Evolutionary conservation across 2,888 invertebrate genomes (phyloP).

Genomic region (Caenorhabditis panamensis): DNA sequence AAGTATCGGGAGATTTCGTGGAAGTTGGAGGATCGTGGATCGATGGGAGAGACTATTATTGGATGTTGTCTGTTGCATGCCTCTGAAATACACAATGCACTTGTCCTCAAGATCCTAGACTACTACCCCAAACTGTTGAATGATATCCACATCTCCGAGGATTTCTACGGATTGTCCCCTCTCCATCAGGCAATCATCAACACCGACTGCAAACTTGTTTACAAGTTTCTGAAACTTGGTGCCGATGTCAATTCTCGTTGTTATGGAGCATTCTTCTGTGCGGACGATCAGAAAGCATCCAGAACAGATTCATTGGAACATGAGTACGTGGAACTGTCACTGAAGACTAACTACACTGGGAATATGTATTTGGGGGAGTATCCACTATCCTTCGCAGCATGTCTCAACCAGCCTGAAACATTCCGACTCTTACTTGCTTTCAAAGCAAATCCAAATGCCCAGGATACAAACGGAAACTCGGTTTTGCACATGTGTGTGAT

Average conservation of each 20-base stretch:
- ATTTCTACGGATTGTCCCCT: constrained; percentile 76
- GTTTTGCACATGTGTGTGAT: constrained; percentile 96
- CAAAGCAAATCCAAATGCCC: constrained; percentile 90
- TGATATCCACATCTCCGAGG: constrained; percentile 77
- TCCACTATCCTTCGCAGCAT: constrained; percentile 95
- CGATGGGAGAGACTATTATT: constrained; percentile 91
- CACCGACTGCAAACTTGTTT: constrained; percentile 97
- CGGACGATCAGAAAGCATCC: constrained; percentile 89
- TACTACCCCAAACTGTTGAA: constrained; percentile 95
- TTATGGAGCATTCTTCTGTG: constrained; percentile 94
- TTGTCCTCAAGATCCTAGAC: constrained; percentile 91
- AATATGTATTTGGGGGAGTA: constrained; percentile 99
- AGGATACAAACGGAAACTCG: constrained; percentile 97
- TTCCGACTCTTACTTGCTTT: constrained; percentile 91
- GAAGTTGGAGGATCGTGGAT: constrained; percentile 72
- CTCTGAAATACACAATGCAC: constrained; percentile 78
- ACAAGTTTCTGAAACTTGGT: constrained; percentile 92
- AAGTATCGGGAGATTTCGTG: constrained; percentile 84
- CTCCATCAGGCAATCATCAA: constrained; percentile 98
- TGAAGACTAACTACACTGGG: constrained; percentile 91
- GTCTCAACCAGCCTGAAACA: constrained; percentile 93
- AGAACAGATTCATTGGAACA: constrained; percentile 90
- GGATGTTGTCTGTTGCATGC: constrained; percentile 87
- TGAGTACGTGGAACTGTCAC: constrained; percentile 90
- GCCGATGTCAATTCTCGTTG: constrained; percentile 89